Evolutionary conservation across 2,113 vertebrate species (phyloP).

Genomic region (Anhinga rufa): DNA sequence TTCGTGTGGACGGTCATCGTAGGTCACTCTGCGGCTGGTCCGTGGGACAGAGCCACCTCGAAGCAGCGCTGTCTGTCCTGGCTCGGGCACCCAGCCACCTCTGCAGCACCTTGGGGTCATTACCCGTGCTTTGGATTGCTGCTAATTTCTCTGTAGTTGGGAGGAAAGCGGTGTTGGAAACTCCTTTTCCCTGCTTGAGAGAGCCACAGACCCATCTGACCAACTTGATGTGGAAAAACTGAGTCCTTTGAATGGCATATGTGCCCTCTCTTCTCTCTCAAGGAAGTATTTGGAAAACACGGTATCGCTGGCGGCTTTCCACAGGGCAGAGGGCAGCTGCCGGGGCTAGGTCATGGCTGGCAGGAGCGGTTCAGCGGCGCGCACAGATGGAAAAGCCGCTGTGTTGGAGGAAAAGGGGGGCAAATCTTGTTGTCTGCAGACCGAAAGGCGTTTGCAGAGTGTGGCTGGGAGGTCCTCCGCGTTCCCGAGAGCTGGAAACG

Average conservation of each 20-base stretch:
- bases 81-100: neutral
- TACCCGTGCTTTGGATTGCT: neutral
- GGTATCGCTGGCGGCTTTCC: neutral
- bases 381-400: neutral
- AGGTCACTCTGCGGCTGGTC: neutral
- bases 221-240: neutral
- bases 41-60: neutral
- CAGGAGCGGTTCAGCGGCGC: neutral
- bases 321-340: neutral
- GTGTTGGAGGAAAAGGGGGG: rapidly evolving
- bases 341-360: neutral
- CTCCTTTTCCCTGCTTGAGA: neutral
- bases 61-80: neutral
- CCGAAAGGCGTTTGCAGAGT: rapidly evolving
- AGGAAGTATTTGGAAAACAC: neutral
- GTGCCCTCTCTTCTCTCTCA: neutral
- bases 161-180: neutral
- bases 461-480: neutral
- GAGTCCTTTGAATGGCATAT: neutral
- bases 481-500: neutral
- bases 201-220: neutral
- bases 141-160: neutral
- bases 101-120: neutral
- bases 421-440: neutral
- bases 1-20: neutral